phyloP scores from a whole-genome alignment of 2,113 vertebrate genomes.

The Sinocyclocheilus grahami region DNA sequence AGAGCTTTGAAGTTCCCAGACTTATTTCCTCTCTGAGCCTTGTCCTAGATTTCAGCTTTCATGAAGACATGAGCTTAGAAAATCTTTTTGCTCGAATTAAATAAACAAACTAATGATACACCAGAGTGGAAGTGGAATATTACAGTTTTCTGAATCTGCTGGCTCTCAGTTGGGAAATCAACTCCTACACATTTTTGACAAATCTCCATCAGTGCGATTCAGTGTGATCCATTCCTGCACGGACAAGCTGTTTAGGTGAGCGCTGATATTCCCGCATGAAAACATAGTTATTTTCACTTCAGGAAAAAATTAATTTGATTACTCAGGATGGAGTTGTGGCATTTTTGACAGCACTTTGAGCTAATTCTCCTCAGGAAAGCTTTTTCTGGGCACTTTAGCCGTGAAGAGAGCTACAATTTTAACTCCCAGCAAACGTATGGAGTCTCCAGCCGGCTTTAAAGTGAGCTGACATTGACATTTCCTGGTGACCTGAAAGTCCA shows the following conservation, averaged over 20 bases:
- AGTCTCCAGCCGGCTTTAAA: slow-evolving; percentile 35
- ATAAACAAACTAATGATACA: neutral
- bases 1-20: slow-evolving; percentile 23
- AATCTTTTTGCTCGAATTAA: neutral
- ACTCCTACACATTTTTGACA: neutral
- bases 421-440: slow-evolving; percentile 19
- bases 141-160: neutral
- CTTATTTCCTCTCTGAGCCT: neutral
- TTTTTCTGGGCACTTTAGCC: slow-evolving; percentile 26
- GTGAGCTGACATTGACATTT: slow-evolving; percentile 23
- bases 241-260: neutral
- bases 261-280: neutral
- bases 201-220: neutral
- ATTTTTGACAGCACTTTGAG: slow-evolving; percentile 39
- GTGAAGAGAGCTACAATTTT: slow-evolving; percentile 46
- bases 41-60: slow-evolving; percentile 26
- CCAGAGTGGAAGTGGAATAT: neutral
- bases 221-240: neutral
- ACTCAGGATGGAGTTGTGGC: neutral
- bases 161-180: neutral
- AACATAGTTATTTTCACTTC: slow-evolving; percentile 4
- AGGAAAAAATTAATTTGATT: neutral
- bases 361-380: slow-evolving; percentile 15
- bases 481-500: slow-evolving; percentile 7
- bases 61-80: neutral